Evolutionary conservation across 2,888 invertebrate species (phyloP), one percentile per base, ranked within the genome.

Genomic region (Apodemia mormo): DNA sequence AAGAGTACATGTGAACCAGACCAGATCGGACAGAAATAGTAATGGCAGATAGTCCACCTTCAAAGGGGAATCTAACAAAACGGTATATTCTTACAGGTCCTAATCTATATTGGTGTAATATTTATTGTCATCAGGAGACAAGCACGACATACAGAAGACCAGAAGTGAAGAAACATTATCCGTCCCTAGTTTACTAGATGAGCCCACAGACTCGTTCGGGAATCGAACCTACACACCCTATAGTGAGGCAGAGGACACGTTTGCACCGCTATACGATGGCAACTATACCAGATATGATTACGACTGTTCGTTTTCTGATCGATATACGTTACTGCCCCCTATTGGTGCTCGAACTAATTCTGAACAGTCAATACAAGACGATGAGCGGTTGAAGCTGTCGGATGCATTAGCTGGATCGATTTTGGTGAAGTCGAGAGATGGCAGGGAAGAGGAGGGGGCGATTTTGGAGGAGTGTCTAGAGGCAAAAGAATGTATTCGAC

Each of bases 111-210:
- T 45, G 10, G 14, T 66, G 33, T 33, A 33, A 43, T 14, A 6
- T 49, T 14, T 37, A 40, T 9, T 58, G 22, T 22, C 69, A 73
- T 1, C 79, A 84, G 82, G 77, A 10, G 85, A 88, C 67, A 85
- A 85, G 74, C 81, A 81, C 29, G 89, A 90, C 54, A 90, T 93
- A 66, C 91, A 92, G 73, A 93, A 92, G 80, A 92, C 93, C 0
- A 80, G 92, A 45, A 92, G 90, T 80, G 93, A 92, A 73, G 92
- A 93, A 74, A 88, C 86, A 8, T 78, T 93, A 6, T 85, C 89
- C 76, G 85, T 84, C 74, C 81, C 86, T 10, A 81, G 85, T 12
- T 74, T 88, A 66, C 77, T 88, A 43, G 89, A 88, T 68, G 89
- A 86, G 29, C 74, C 77, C 29, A 72, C 74, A 61, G 76, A 73